Base-by-base conservation (phyloP, 1,140 invertebrate genomes). In the Zophobas atratus region DNA sequence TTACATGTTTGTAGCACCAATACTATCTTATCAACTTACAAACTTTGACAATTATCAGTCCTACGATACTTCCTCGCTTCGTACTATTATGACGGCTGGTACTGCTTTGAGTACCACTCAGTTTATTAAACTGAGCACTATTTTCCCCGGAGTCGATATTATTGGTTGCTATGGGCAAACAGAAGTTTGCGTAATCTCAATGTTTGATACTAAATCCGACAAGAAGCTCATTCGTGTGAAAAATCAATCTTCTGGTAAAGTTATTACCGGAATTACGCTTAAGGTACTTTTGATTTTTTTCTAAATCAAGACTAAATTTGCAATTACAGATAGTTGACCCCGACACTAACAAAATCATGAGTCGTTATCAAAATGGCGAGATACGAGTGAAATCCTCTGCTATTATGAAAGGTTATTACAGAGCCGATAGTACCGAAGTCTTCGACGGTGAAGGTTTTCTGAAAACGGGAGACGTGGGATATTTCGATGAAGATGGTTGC, bases 381-480 rank as follows among this genome's bases (percentile, higher is more conserved):
- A 75, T 83, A 43, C 55, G 71, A 0, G 8, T 78, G 1, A 79
- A 77, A 75, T 63, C 77, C 3, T 33, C 38, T n/a, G 77, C 75
- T 38, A 1, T 39, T 1, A 78, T 77, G 77, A 51, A 46, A 6
- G 79, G 77, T 0, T 83, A 80, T 55, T 76, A 76, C 57, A 77
- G 78, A 1, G 5, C 35, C 1, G 79, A 82, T 41, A 2, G 41
- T 46, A 5, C 0, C 90, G 86, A 91, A 72, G 91, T 86, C 0
- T 88, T 94, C 0, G 88, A 90, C 6, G 77, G 85, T 0, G 90
- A 93, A 51, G 92, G 92, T 0, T 96, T 93, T 92, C 86, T 95
- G 33, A 90, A 91, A 80, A 94, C 93, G 35, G 94, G 94, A 6
- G 94, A 96, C 81, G 85, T 95, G 33, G 94, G 89, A 1, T 90